Evolutionary conservation across 2,113 vertebrate species (phyloP), one percentile per base, ranked within the genome.

Genomic region (Chitala chitala): DNA sequence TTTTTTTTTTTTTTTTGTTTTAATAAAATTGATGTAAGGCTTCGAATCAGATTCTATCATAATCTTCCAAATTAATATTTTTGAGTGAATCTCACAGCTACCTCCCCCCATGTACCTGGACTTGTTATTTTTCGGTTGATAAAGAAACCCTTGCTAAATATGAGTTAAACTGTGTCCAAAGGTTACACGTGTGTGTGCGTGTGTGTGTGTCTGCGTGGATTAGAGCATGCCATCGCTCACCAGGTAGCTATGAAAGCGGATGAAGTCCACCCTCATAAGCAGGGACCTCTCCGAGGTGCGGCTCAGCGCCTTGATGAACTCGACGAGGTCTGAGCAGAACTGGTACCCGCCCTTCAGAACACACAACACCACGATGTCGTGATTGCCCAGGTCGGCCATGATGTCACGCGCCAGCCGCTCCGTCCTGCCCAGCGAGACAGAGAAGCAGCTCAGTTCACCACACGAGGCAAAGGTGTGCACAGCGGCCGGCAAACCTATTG

Each of bases 291-390:
- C 88, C 54, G 93, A 91, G 84, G 93, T 96, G 70, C 86, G 86
- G 76, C 93, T 94, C 38, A 95, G 91, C 26, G 89, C 89, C 86
- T 95, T 95, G 48, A 98, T 88, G 73, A 92, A 93, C 73, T 95
- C 95, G 78, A 96, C 90, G 65, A 98, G 92, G 72, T 98, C 94
- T 1, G 89, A 85, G 61, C 93, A 98, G 86, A 98, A 96, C 84
- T 95, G 94, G 86, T 93, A 96, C 51, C 93, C 94, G 69, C 93
- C 96, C 87, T 98, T 96, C 79, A 98, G 84, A 58, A 96, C 94
- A 77, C 94, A 96, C 48, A 95, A 90, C 79, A 94, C 90, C 84
- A 93, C 90, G 38, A 98, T 91, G 82, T 93, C 89, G 77, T 89
- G 92, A 83, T 92, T 90, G 2, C 94, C 94, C 76, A 96, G 90